Evolutionary conservation across 2,888 invertebrate genomes (phyloP).

Genomic region (Galerucella calmariensis): DNA sequence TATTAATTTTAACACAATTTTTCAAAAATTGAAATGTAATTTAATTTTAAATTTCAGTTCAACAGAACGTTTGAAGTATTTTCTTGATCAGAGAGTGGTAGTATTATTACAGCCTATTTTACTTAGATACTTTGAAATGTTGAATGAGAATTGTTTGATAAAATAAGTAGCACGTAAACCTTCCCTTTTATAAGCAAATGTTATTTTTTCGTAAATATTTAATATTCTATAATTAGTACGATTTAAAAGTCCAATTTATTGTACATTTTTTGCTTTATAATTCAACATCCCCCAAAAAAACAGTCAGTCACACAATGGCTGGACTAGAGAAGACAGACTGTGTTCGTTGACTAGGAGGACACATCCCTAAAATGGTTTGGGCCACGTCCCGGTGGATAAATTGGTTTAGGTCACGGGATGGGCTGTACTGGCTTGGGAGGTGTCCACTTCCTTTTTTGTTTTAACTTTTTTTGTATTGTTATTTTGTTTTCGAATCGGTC

Average conservation of each 20-base stretch:
- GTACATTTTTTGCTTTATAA: constrained; percentile 28
- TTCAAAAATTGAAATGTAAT: no score
- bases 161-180: not conserved
- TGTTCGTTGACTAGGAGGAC: constrained; percentile 59
- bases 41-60: no score
- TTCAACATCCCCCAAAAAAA: constrained; percentile 25
- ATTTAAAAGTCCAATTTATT: constrained; percentile 1
- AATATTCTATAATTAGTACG: not conserved
- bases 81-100: no score
- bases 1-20: no score
- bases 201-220: not conserved
- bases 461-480: constrained; percentile 22
- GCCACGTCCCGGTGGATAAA: constrained; percentile 14
- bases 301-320: constrained; percentile 39
- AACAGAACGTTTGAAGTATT: no score
- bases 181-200: not conserved
- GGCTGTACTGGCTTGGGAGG: constrained; percentile 55
- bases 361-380: constrained; percentile 41
- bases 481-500: constrained; percentile 24
- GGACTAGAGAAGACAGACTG: constrained; percentile 50
- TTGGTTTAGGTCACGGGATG: constrained; percentile 37
- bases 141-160: not conserved
- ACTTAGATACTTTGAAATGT: not conserved
- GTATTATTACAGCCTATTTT: no score
- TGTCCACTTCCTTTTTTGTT: constrained; percentile 53